phyloP scores from a whole-genome alignment of 2,888 invertebrate genomes.

The Aphidius colemani region DNA sequence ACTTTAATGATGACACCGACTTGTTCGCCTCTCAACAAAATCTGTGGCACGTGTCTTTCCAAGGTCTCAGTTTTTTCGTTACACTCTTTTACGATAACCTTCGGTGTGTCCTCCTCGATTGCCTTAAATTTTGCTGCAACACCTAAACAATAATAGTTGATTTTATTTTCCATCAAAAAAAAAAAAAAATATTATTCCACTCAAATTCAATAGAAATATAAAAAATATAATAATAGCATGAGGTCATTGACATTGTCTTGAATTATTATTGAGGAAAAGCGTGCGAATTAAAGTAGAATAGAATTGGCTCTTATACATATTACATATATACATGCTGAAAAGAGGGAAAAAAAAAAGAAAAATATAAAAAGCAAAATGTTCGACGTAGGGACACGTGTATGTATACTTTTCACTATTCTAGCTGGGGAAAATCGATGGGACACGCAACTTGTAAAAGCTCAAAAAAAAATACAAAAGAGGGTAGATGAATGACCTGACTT shows the following conservation, averaged over 20 bases:
- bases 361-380: constrained; percentile 17
- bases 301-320: too few relatives aligned
- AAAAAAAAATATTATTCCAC: constrained; percentile 2
- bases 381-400: constrained; percentile 12
- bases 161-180: not conserved
- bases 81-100: constrained; percentile 64
- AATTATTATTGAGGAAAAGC: not conserved
- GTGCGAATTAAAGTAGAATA: not conserved
- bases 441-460: constrained; percentile 17
- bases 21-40: constrained; percentile 79
- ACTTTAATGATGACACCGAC: constrained; percentile 66
- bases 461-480: too few relatives aligned
- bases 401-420: not conserved
- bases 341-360: constrained; percentile 23
- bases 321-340: not conserved
- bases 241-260: not conserved
- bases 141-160: constrained; percentile 33
- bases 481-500: too few relatives aligned
- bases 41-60: constrained; percentile 69
- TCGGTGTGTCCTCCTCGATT: constrained; percentile 63
- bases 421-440: constrained; percentile 24
- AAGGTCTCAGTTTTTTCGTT: constrained; percentile 71
- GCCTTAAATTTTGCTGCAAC: constrained; percentile 49
- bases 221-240: not conserved
- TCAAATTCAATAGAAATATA: not conserved